Conservation (phyloP, 2,113 vertebrate genomes). For the Syrmaticus mikado region DNA sequence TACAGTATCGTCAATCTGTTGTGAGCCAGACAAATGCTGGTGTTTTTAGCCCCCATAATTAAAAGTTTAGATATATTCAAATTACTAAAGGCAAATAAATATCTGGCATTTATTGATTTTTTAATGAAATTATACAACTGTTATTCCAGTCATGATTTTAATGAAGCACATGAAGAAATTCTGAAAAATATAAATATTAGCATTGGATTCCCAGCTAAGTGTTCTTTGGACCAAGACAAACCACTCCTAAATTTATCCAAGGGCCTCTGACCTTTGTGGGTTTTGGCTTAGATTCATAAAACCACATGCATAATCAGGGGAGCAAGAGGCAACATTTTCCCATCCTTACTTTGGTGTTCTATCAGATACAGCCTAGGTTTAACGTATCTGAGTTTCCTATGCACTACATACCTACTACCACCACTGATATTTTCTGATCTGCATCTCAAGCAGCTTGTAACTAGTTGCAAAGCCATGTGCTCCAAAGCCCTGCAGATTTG, state of each 20-base stretch:
- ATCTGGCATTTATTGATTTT: background rate
- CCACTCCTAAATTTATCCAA: background rate
- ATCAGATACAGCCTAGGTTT: background rate
- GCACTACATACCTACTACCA: too few relatives aligned
- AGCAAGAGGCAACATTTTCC: background rate
- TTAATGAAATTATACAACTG: background rate
- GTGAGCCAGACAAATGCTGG: background rate
- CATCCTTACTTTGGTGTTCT: background rate
- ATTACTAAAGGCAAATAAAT: background rate
- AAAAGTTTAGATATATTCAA: background rate
- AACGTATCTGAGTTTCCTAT: background rate
- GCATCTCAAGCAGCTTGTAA: background rate
- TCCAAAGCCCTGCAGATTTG: background rate
- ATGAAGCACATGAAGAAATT: background rate
- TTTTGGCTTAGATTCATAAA: background rate
- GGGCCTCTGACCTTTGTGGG: background rate
- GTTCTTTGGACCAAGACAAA: background rate
- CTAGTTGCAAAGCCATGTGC: too few relatives aligned
- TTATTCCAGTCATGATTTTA: background rate
- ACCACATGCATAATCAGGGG: accelerated
- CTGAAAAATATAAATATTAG: background rate
- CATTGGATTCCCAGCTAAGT: background rate
- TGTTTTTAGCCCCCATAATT: background rate
- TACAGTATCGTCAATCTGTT: background rate
- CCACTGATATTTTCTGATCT: background rate